Evolutionary conservation across 1,140 invertebrate genomes (phyloP), one percentile per base, ranked within the genome.

Genomic region (Trypoxylus dichotomus): DNA sequence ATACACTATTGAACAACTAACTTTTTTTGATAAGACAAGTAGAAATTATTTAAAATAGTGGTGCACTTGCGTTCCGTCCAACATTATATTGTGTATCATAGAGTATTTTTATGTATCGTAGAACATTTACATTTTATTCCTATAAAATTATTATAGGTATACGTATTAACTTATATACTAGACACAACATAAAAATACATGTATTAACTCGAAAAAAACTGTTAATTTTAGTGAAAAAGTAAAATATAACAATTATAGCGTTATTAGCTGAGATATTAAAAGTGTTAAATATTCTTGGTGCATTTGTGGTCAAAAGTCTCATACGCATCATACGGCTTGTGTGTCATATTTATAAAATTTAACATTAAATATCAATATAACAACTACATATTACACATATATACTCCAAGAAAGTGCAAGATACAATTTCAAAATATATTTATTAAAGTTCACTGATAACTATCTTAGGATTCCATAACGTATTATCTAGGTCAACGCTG

Each of bases 371-470:
- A 27, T 63, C n/a, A 27, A 63, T 63, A 63, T 19, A 63, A 21
- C 21, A 63, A 63, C 25, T 25, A 63, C 19, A 63, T 24, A 27
- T 63, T 63, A 63, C 19, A 24, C 19, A 63, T 63, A 19, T 25
- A 63, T 13, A 58, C 7, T 58, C 7, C 47, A 58, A 13, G 2
- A 63, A 3, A 63, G 24, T 63, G 24, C 0, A 27, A 63, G 13
- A 63, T 25, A 63, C 60, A 63, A 19, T 63, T 27, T 25, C 60
- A 63, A 63, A 63, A 63, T 63, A 63, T 63, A 63, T 25, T 11
- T 63, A 24, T 5, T 27, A 63, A 63, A 21, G 8, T 63, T 63
- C 10, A 63, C 21, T 24, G 8, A 63, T 13, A 27, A 24, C 13
- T 63, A 37, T 37, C 32, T 5, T 37, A 63, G 60, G 24, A 47